Conservation (phyloP, 2,797 vertebrate species). For the Ptychadena robeensis region DNA sequence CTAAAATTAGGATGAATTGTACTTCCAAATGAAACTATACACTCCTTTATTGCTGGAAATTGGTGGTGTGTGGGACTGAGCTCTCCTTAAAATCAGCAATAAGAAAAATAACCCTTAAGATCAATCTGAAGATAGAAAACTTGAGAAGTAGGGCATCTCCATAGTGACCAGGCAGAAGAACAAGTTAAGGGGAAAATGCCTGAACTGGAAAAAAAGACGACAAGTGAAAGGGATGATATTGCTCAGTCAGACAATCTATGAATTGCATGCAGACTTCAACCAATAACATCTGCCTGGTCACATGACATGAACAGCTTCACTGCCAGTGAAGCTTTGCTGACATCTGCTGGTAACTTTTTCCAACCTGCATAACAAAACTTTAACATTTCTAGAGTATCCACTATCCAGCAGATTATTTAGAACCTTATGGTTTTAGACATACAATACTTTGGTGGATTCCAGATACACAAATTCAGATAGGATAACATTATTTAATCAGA, state of each 20-base stretch:
- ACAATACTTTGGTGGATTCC: no score
- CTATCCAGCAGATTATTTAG: no score
- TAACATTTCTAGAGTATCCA: not conserved
- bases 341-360: slow-evolving; percentile 30
- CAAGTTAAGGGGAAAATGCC: slow-evolving; percentile 36
- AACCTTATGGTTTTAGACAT: no score
- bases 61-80: not conserved
- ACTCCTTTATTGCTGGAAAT: not conserved
- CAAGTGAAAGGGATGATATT: slow-evolving; percentile 42
- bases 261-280: slow-evolving; percentile 25
- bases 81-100: not conserved
- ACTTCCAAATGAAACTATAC: not conserved
- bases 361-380: not conserved
- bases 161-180: slow-evolving; percentile 51
- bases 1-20: slow-evolving; percentile 4
- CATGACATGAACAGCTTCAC: not conserved
- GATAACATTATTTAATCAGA: no score
- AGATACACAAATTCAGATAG: no score
- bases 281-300: slow-evolving; percentile 15
- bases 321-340: slow-evolving; percentile 12
- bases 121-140: slow-evolving; percentile 31
- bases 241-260: slow-evolving; percentile 17
- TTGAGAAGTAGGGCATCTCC: slow-evolving; percentile 56
- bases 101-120: slow-evolving; percentile 23
- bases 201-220: slow-evolving; percentile 21